phyloP scores from a whole-genome alignment of 2,888 invertebrate genomes.

The Microdon myrmicae region DNA sequence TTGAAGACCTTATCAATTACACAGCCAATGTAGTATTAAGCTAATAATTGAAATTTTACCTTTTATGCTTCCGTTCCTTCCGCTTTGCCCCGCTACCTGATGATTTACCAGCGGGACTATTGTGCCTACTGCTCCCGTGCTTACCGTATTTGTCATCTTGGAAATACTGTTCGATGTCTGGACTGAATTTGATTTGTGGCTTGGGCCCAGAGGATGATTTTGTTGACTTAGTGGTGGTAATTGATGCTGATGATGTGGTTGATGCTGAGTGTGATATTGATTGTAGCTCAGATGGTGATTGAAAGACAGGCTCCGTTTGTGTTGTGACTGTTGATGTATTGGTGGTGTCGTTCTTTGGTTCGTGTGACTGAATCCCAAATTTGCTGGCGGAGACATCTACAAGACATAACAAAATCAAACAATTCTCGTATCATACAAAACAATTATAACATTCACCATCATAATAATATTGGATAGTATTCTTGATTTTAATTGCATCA shows the following conservation, averaged over 20 bases:
- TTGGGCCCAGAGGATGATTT: slow-evolving; percentile 68
- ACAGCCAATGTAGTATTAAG: no score
- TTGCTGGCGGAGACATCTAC: slow-evolving; percentile 73
- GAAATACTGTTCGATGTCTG: slow-evolving; percentile 71
- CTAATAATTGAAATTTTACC: slow-evolving; percentile 66
- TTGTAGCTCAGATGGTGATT: slow-evolving; percentile 78
- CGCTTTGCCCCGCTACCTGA: slow-evolving; percentile 68
- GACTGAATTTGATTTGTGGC: slow-evolving; percentile 67
- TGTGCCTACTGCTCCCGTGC: slow-evolving; percentile 50
- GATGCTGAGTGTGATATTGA: slow-evolving; percentile 69
- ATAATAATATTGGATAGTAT: no score
- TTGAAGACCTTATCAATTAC: no score
- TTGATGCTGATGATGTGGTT: slow-evolving; percentile 71
- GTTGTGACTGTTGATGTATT: slow-evolving; percentile 70
- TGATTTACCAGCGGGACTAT: slow-evolving; percentile 56
- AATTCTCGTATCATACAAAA: not conserved
- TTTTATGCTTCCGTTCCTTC: slow-evolving; percentile 71
- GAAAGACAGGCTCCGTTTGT: slow-evolving; percentile 77
- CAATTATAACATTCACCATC: not conserved
- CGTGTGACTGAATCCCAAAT: slow-evolving; percentile 60
- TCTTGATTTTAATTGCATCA: slow-evolving; percentile 35
- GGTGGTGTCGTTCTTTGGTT: slow-evolving; percentile 68
- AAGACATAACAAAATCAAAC: slow-evolving; percentile 53
- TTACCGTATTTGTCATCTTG: slow-evolving; percentile 67
- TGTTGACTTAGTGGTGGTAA: slow-evolving; percentile 71